Conservation (phyloP, 1,140 invertebrate species). For the Caerostris darwini region DNA sequence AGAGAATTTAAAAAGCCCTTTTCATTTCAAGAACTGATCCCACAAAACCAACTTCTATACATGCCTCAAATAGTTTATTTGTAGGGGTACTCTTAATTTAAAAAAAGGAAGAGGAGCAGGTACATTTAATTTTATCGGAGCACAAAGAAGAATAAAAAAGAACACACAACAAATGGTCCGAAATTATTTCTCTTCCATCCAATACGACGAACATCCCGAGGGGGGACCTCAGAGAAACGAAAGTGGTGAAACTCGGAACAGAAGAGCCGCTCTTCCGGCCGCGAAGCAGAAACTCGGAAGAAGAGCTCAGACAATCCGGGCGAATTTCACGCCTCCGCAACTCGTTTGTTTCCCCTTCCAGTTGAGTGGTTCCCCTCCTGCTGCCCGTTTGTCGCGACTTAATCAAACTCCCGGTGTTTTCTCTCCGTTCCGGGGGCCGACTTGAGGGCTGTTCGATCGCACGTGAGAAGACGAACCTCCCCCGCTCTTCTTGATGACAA, state of each 20-base stretch:
- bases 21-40: too few relatives aligned
- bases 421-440: constrained; percentile 26
- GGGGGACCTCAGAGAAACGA: neutral
- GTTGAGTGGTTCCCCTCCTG: constrained; percentile 68
- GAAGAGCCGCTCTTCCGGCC: neutral
- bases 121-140: neutral
- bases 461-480: neutral
- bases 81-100: too few relatives aligned
- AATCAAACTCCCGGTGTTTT: constrained; percentile 70
- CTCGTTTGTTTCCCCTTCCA: constrained; percentile 55
- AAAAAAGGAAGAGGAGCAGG: neutral
- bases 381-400: constrained; percentile 54
- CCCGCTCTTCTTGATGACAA: constrained; percentile 59
- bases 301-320: constrained; percentile 25
- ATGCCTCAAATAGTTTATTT: too few relatives aligned
- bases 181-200: neutral
- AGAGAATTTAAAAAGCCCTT: too few relatives aligned
- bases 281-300: neutral
- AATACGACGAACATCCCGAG: neutral
- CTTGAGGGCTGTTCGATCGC: constrained; percentile 66
- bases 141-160: neutral
- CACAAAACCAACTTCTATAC: too few relatives aligned
- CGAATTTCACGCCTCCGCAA: constrained; percentile 66
- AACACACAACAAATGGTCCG: neutral
- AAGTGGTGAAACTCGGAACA: neutral